Percentiles rank a stretch among this genome's conserved stretches.
phyloP scores from a whole-genome alignment of 92 coral and sea anemone genomes.

The Porites evermanni region DNA sequence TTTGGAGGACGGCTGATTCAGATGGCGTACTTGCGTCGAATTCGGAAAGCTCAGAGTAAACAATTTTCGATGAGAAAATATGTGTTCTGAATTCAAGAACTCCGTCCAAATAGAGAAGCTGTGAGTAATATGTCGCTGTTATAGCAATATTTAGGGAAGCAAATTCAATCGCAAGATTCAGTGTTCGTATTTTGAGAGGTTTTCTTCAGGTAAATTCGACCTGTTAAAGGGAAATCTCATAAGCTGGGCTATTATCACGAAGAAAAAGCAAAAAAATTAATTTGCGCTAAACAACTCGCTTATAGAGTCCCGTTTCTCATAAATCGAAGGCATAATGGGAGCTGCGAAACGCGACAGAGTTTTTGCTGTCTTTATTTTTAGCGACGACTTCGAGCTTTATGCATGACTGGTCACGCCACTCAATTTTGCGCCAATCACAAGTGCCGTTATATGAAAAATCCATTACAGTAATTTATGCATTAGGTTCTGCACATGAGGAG shows the following conservation, averaged over 20 bases:
- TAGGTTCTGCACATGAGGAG: too few species aligned
- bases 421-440: background rate
- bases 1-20: background rate
- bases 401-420: constrained; percentile 1
- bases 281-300: background rate
- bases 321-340: background rate
- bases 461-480: background rate
- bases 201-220: too few species aligned
- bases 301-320: background rate
- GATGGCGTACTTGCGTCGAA: background rate
- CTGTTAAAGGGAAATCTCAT: too few species aligned
- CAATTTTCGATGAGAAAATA: constrained; percentile 9
- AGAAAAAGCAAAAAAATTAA: background rate
- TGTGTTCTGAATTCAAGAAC: background rate
- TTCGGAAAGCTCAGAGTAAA: constrained; percentile 18
- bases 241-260: too few species aligned
- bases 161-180: constrained; percentile 4
- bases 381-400: background rate
- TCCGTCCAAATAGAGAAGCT: background rate
- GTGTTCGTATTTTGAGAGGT: background rate
- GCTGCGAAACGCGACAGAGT: background rate
- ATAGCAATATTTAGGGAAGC: constrained; percentile 1
- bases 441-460: background rate
- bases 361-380: background rate
- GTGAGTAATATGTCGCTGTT: background rate